Evolutionary conservation across 1,140 invertebrate species (phyloP).

Genomic region (Battus philenor): DNA sequence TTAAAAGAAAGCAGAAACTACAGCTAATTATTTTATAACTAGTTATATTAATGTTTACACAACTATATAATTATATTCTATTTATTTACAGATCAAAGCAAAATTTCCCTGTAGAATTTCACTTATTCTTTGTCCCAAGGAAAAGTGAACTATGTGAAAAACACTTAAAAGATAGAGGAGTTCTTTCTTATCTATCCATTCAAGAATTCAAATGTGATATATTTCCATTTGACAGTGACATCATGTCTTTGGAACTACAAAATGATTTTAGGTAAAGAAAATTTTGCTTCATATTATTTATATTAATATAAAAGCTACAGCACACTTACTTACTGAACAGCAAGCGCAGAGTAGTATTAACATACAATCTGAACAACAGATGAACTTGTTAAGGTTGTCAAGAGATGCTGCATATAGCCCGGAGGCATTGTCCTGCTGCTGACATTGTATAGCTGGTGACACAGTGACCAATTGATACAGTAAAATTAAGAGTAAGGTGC

Average conservation of each 20-base stretch:
- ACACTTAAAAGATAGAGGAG: conserved; percentile 87
- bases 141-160: conserved; percentile 92
- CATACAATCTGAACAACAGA: too few relatives aligned
- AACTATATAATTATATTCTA: conserved; percentile 15
- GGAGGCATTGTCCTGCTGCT: too few relatives aligned
- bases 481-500: too few relatives aligned
- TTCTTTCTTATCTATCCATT: conserved; percentile 85
- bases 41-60: too few relatives aligned
- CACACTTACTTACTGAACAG: too few relatives aligned
- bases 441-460: too few relatives aligned
- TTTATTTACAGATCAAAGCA: conserved; percentile 47
- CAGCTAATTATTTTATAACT: not conserved
- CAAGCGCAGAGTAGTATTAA: too few relatives aligned
- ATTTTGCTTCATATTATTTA: not conserved
- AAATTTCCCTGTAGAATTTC: conserved; percentile 76
- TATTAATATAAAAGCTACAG: not conserved
- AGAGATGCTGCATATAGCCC: too few relatives aligned
- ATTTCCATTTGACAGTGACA: conserved; percentile 94
- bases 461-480: too few relatives aligned
- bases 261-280: conserved; percentile 81
- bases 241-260: conserved; percentile 94
- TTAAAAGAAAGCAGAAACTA: not conserved
- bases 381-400: too few relatives aligned
- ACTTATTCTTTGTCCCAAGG: conserved; percentile 92
- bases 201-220: conserved; percentile 93